phyloP scores from a whole-genome alignment of 2,888 invertebrate genomes.

The Gnatocerus cornutus region DNA sequence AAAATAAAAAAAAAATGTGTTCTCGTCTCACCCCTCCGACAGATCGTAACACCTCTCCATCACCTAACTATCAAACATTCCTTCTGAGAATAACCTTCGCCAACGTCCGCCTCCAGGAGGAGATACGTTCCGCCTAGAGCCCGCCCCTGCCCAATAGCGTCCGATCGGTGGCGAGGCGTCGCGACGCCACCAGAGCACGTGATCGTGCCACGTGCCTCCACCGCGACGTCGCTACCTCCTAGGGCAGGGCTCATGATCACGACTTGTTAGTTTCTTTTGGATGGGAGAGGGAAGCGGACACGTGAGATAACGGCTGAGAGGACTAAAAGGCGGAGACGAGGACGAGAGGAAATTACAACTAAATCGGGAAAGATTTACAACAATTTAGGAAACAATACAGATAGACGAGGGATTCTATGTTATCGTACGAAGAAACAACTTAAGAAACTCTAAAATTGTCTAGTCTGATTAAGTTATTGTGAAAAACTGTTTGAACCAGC shows the following conservation, averaged over 20 bases:
- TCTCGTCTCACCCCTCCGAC: constrained; percentile 1
- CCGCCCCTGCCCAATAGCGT: constrained; percentile 64
- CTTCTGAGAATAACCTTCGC: constrained; percentile 59
- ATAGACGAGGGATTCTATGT: not conserved
- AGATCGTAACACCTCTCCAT: constrained; percentile 37
- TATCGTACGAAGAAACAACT: too few relatives aligned
- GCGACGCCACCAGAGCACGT: constrained; percentile 67
- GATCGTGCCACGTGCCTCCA: constrained; percentile 64
- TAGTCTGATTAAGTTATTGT: too few relatives aligned
- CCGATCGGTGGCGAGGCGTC: constrained; percentile 63
- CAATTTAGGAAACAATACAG: not conserved
- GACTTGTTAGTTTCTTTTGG: constrained; percentile 52
- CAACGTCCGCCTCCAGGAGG: constrained; percentile 65
- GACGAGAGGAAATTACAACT: not conserved
- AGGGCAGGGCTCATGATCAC: constrained; percentile 57
- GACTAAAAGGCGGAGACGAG: constrained; percentile 7
- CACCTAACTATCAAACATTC: constrained; percentile 55
- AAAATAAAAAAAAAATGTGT: not conserved
- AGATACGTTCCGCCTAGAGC: constrained; percentile 62
- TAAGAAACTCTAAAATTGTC: too few relatives aligned
- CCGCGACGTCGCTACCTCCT: constrained; percentile 63
- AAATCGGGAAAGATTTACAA: not conserved
- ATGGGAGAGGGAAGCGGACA: constrained; percentile 40
- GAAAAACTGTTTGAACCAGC: too few relatives aligned
- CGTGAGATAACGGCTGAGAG: constrained; percentile 32